Evolutionary conservation across 1,140 invertebrate species (phyloP).

Genomic region (Zeugodacus cucurbitae): DNA sequence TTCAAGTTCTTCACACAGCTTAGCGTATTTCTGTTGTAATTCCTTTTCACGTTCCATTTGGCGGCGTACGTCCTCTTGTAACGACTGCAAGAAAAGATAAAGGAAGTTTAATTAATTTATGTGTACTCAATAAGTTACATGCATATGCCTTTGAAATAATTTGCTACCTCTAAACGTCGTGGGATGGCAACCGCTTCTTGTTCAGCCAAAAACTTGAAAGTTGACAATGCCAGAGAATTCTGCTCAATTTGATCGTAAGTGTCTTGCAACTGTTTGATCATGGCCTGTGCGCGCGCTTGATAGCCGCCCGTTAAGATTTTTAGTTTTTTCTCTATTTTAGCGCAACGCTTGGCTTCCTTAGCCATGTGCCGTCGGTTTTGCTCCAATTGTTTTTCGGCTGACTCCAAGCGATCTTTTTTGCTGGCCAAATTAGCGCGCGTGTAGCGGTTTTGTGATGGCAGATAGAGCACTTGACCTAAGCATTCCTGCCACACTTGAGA

Average conservation of each 20-base stretch:
- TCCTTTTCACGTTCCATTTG: conserved; percentile 91
- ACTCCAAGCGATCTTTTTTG: conserved; percentile 96
- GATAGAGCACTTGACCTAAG: conserved; percentile 85
- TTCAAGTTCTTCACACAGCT: conserved; percentile 55
- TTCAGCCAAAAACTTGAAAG: conserved; percentile 90
- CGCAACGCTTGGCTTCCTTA: conserved; percentile 93
- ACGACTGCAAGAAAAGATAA: conserved; percentile 72
- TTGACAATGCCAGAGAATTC: conserved; percentile 87
- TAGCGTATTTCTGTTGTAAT: conserved; percentile 74
- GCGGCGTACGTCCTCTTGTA: conserved; percentile 92
- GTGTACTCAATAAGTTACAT: no score
- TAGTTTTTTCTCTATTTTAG: conserved; percentile 98
- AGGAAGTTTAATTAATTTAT: background rate
- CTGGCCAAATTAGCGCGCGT: conserved; percentile 93
- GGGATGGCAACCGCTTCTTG: conserved; percentile 93
- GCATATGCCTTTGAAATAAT: no score
- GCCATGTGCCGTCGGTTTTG: conserved; percentile 95
- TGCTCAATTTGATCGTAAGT: conserved; percentile 91
- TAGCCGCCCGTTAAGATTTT: conserved; percentile 94
- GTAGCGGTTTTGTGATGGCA: conserved; percentile 90
- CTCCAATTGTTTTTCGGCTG: conserved; percentile 90
- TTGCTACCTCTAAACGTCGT: conserved; percentile 84
- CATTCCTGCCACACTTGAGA: conserved; percentile 98
- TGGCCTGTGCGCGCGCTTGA: conserved; percentile 82
- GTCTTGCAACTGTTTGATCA: conserved; percentile 93